Evolutionary conservation across 2,888 invertebrate genomes (phyloP).

Genomic region (Hyalella azteca): DNA sequence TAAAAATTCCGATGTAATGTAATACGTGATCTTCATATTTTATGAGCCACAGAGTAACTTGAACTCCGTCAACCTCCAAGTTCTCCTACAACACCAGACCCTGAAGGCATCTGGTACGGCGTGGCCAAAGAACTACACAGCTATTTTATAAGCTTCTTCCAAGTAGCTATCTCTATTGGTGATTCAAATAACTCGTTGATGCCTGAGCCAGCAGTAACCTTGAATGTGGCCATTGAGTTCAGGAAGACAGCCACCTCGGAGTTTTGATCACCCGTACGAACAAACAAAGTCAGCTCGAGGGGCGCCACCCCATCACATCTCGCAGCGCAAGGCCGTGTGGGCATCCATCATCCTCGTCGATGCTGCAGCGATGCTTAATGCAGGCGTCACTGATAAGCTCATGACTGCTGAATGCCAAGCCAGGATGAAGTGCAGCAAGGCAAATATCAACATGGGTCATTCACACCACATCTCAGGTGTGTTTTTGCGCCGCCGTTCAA

Average conservation of each 20-base stretch:
- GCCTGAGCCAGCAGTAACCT: background rate
- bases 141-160: background rate
- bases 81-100: no score
- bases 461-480: background rate
- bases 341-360: constrained; percentile 7
- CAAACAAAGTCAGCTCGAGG: background rate
- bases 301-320: background rate
- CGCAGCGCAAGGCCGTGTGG: background rate
- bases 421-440: background rate
- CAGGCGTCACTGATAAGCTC: background rate
- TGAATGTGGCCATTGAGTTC: constrained; percentile 26
- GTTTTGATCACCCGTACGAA: background rate
- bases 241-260: background rate
- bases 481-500: background rate
- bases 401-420: constrained; percentile 11
- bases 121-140: background rate
- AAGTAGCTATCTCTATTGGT: background rate
- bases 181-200: constrained; percentile 9
- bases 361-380: background rate
- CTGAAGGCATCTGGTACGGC: no score
- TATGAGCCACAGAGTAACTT: no score
- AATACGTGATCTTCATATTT: no score
- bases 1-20: no score
- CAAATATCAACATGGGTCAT: constrained; percentile 23
- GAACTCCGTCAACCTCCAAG: no score